Conservation (phyloP, 2,797 vertebrate species). For the Ibycter americanus region DNA sequence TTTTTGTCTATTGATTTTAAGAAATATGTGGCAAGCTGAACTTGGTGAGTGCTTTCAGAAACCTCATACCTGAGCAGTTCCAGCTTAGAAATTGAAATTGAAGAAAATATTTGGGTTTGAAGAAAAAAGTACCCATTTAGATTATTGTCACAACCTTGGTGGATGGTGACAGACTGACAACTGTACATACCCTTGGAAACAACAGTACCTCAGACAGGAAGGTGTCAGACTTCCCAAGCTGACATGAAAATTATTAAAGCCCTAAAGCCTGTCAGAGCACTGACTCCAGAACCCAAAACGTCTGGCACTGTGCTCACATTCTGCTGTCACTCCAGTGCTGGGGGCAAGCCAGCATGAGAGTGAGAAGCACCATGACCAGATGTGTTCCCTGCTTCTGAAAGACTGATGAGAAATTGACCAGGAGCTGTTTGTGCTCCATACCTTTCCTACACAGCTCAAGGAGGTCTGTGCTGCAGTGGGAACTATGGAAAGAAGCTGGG, state of each 20-base stretch:
- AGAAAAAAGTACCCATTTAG: background rate
- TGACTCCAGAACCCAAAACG: background rate
- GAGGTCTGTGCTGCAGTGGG: background rate
- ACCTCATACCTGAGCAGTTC: background rate
- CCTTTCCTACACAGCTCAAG: background rate
- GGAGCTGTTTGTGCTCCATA: background rate
- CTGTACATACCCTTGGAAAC: background rate
- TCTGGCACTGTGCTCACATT: background rate
- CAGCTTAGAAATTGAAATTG: background rate
- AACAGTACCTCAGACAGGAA: background rate
- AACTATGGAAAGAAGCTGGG: background rate
- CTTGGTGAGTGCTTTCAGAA: background rate
- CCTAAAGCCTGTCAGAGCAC: background rate
- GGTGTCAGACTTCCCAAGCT: background rate
- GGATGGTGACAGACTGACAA: background rate
- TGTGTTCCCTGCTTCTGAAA: background rate
- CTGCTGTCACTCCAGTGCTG: background rate
- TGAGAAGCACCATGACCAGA: background rate
- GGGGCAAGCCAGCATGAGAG: background rate
- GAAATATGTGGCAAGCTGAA: background rate
- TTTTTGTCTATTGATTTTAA: background rate
- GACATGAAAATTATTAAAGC: background rate
- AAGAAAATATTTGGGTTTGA: background rate
- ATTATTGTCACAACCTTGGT: background rate
- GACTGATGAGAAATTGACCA: background rate